Percentiles rank a stretch among this genome's conserved stretches.
Conservation (phyloP, 2,888 invertebrate species). For the Caenorhabditis sp. region DNA sequence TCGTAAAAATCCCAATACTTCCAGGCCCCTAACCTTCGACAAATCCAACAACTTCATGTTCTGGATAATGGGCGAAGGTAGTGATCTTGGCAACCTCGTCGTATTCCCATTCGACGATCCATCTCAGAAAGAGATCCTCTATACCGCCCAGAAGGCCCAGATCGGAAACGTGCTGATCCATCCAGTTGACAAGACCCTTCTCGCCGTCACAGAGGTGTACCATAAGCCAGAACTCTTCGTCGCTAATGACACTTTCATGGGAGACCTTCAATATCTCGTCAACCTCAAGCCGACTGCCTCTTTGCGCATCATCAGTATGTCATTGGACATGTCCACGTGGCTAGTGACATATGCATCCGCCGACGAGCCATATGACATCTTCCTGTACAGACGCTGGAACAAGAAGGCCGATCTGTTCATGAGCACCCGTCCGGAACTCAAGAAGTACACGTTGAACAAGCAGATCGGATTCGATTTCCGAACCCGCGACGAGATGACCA, state of each 20-base stretch:
- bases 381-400: slow-evolving; percentile 68
- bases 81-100: slow-evolving; percentile 79
- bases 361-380: slow-evolving; percentile 80
- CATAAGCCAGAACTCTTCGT: slow-evolving; percentile 82
- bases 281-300: slow-evolving; percentile 79
- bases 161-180: slow-evolving; percentile 81
- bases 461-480: slow-evolving; percentile 82
- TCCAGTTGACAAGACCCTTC: slow-evolving; percentile 78
- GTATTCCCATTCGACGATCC: slow-evolving; percentile 79
- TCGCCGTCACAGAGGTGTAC: slow-evolving; percentile 80
- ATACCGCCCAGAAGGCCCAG: slow-evolving; percentile 79
- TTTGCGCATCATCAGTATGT: slow-evolving; percentile 67
- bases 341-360: slow-evolving; percentile 80
- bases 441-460: slow-evolving; percentile 75
- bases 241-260: slow-evolving; percentile 80
- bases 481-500: slow-evolving; percentile 80
- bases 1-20: slow-evolving; percentile 22
- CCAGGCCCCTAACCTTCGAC: slow-evolving; percentile 79
- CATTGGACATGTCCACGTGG: slow-evolving; percentile 81
- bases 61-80: slow-evolving; percentile 80
- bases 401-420: slow-evolving; percentile 79
- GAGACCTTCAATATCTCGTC: slow-evolving; percentile 77
- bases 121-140: slow-evolving; percentile 76
- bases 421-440: slow-evolving; percentile 78
- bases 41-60: slow-evolving; percentile 79